Conservation (phyloP, 2,797 vertebrate genomes). For the Enteromius radiatus region DNA sequence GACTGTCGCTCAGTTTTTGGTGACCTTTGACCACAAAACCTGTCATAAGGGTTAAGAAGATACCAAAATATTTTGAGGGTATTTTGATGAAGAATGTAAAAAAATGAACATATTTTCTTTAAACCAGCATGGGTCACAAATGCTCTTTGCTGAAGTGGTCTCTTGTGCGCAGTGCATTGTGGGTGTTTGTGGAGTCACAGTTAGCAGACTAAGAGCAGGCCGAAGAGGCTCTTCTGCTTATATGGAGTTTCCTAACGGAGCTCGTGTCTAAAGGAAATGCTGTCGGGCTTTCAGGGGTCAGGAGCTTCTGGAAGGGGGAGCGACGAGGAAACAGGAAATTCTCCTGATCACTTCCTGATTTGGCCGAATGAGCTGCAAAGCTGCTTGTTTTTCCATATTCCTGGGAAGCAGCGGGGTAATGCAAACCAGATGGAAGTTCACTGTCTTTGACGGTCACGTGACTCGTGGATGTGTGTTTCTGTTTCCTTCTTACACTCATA, state of each 20-base stretch:
- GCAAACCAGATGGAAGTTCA: conserved; percentile 70
- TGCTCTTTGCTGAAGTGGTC: no score
- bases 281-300: conserved; percentile 68
- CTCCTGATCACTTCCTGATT: conserved; percentile 79
- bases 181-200: neutral
- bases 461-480: conserved; percentile 23
- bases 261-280: conserved; percentile 66
- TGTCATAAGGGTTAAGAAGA: no score
- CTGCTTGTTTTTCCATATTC: conserved; percentile 70
- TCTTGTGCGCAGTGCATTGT: neutral
- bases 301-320: conserved; percentile 69
- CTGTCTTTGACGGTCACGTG: neutral
- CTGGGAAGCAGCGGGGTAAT: conserved; percentile 80
- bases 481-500: conserved; percentile 13
- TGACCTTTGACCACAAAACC: no score
- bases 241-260: conserved; percentile 79
- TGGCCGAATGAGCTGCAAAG: conserved; percentile 81
- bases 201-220: neutral
- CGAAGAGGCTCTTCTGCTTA: conserved; percentile 35
- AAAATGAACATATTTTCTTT: no score
- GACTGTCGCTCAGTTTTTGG: no score
- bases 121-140: no score
- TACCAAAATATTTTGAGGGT: no score
- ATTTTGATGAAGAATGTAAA: no score
- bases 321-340: conserved; percentile 87